phyloP scores from a whole-genome alignment of 2,113 vertebrate species.

The Odontesthes bonariensis region DNA sequence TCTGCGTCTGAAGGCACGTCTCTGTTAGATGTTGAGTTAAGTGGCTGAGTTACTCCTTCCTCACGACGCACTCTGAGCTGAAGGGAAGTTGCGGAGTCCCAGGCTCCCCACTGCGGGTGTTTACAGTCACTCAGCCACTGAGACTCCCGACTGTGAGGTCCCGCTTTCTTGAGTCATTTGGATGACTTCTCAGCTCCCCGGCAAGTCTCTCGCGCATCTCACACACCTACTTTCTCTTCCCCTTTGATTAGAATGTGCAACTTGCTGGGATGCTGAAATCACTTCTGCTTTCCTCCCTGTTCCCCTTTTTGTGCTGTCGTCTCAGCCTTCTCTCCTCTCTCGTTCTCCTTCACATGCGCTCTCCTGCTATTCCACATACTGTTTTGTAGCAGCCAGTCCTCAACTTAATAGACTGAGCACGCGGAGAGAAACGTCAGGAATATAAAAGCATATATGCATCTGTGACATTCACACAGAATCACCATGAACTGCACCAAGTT shows the following conservation, averaged over 20 bases:
- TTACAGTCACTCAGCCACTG: slow-evolving; percentile 20
- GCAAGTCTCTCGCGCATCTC: neutral
- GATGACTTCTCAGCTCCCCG: neutral
- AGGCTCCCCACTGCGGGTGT: slow-evolving; percentile 5
- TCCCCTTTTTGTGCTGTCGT: slow-evolving; percentile 59
- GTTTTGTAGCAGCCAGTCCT: slow-evolving; percentile 52
- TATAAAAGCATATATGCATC: slow-evolving; percentile 2
- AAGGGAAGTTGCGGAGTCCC: slow-evolving; percentile 24
- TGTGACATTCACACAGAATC: neutral
- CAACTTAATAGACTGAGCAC: slow-evolving; percentile 19
- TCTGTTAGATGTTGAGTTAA: neutral
- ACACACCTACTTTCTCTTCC: slow-evolving; percentile 52
- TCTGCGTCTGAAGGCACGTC: neutral
- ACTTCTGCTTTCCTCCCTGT: slow-evolving; percentile 67
- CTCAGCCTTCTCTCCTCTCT: slow-evolving; percentile 45
- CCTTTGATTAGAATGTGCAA: slow-evolving; percentile 39
- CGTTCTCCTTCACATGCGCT: slow-evolving; percentile 47
- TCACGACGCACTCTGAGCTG: neutral
- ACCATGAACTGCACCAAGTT: neutral
- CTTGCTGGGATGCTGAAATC: slow-evolving; percentile 43
- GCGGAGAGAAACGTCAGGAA: neutral
- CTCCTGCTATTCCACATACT: slow-evolving; percentile 58
- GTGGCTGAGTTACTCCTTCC: neutral
- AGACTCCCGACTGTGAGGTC: slow-evolving; percentile 36
- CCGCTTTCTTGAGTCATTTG: slow-evolving; percentile 23